phyloP scores from a whole-genome alignment of 2,888 invertebrate species.

The Ischnura elegans region DNA sequence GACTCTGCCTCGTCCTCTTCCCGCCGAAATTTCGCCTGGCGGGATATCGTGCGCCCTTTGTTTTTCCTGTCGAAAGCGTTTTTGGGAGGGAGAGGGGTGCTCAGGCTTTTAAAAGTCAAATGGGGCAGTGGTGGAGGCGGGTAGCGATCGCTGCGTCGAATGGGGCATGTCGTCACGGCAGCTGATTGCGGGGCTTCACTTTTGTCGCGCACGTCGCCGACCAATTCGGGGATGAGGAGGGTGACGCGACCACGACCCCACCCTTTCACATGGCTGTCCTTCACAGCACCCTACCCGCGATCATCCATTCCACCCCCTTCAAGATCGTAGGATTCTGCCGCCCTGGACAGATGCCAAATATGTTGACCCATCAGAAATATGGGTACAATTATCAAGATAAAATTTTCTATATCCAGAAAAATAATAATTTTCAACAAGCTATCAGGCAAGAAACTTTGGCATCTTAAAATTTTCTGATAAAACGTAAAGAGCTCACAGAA shows the following conservation, averaged over 20 bases:
- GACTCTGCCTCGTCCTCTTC: neutral
- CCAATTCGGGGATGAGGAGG: neutral
- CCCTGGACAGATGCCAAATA: no score
- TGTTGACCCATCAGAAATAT: no score
- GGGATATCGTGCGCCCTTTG: neutral
- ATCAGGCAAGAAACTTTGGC: no score
- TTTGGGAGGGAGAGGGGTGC: neutral
- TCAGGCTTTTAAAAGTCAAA: neutral
- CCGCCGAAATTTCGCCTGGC: neutral
- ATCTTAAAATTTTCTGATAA: no score
- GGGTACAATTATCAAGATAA: no score
- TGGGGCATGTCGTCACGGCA: neutral
- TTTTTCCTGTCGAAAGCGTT: neutral
- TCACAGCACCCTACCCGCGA: neutral
- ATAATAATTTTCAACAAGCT: no score
- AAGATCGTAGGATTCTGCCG: no score
- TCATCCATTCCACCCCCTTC: no score
- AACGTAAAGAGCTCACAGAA: no score
- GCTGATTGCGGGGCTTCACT: constrained; percentile 19
- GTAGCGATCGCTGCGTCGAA: neutral
- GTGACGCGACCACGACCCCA: neutral
- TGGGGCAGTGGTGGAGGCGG: neutral
- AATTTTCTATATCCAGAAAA: no score
- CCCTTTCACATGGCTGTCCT: no score
- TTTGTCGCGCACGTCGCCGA: neutral